These are phyloP conservation scores for Progne subis DNA, from an alignment of 2,113 vertebrate genomes.

Conservation along the genomic window DNA sequence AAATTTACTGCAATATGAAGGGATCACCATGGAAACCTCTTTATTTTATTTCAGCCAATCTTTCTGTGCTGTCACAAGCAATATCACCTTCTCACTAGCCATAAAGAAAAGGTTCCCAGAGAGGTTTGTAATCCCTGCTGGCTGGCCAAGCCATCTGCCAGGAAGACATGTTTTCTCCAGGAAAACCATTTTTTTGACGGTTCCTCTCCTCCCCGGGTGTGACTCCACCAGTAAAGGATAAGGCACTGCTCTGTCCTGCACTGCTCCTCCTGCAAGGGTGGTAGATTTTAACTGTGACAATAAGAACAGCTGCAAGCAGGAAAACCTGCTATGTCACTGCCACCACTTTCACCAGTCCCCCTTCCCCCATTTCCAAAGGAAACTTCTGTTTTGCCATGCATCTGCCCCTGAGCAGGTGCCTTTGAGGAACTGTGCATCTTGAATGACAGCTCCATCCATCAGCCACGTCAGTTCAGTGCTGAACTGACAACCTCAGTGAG, in stretches of 20 bases:
- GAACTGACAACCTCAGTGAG: rapidly evolving
- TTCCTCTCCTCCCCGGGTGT: neutral
- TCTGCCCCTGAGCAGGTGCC: neutral
- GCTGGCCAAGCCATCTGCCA: neutral
- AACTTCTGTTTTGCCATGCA: neutral
- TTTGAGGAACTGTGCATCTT: neutral
- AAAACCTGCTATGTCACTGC: neutral
- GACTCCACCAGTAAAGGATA: neutral
- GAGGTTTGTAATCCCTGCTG: constrained; percentile 3
- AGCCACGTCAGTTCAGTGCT: neutral
- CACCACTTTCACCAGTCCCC: neutral
- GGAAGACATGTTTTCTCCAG: neutral
- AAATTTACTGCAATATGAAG: constrained; percentile 55
- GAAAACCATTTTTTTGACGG: neutral
- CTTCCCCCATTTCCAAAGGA: neutral
- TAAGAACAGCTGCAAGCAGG: neutral
- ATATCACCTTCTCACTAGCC: constrained; percentile 58
- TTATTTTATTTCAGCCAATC: constrained; percentile 65
- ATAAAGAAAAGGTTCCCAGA: constrained; percentile 38
- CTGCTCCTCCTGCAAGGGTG: neutral
- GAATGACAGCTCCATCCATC: neutral
- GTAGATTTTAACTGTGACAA: neutral
- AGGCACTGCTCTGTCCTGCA: neutral
- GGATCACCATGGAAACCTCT: constrained; percentile 70
- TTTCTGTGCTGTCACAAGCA: constrained; percentile 44